A percentile compares a stretch with the other conserved stretches of the same genome.
Evolutionary conservation across 2,888 invertebrate genomes (phyloP).

Genomic region (Sabatieria punctata): DNA sequence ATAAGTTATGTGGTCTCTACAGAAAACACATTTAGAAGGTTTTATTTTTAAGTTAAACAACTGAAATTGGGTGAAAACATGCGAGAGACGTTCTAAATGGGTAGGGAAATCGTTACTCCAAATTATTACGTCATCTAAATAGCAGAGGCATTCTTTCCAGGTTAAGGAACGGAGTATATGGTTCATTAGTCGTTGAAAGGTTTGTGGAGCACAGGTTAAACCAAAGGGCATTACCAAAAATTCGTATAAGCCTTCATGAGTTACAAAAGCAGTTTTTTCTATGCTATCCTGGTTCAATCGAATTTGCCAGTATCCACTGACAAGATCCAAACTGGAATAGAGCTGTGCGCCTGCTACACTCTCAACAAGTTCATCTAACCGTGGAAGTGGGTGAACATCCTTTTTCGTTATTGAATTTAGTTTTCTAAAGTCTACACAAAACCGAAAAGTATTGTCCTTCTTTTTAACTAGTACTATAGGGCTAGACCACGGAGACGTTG

Average conservation of each 20-base stretch:
- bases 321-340: conserved; percentile 14
- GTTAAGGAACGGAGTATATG: conserved; percentile 11
- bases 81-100: conserved; percentile 10
- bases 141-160: conserved; percentile 13
- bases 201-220: conserved; percentile 16
- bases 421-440: conserved; percentile 20
- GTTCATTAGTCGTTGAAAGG: conserved; percentile 21
- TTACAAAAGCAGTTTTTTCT: conserved; percentile 18
- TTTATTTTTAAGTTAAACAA: conserved; percentile 15
- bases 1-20: conserved; percentile 7
- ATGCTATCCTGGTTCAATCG: conserved; percentile 10
- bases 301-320: conserved; percentile 17
- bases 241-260: conserved; percentile 15
- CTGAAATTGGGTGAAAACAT: conserved; percentile 13
- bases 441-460: conserved; percentile 19
- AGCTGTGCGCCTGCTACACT: conserved; percentile 6
- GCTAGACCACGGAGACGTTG: conserved; percentile 26
- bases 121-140: conserved; percentile 17
- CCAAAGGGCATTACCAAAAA: conserved; percentile 22
- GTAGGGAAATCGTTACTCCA: conserved; percentile 13
- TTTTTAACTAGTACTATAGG: conserved; percentile 31
- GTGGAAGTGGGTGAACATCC: conserved; percentile 14
- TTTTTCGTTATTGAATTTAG: conserved; percentile 16
- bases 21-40: conserved; percentile 15
- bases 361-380: conserved; percentile 12